These are phyloP conservation scores for Spodoptera picta DNA, from an alignment of 2,888 invertebrate species.

Conservation along the genomic window DNA sequence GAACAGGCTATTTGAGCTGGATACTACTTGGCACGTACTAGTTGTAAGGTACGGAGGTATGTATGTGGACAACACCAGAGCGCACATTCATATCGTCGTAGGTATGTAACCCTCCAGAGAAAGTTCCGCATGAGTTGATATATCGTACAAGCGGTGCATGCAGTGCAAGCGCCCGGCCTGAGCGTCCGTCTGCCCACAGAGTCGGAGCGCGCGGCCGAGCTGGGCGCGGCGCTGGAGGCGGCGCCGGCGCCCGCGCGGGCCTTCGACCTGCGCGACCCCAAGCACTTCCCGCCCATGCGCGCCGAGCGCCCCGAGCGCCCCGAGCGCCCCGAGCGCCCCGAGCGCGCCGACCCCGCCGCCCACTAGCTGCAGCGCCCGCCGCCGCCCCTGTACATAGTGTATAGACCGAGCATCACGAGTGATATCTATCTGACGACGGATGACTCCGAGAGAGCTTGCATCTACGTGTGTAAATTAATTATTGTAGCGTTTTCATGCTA, in stretches of 20 bases:
- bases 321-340: slow-evolving; percentile 56
- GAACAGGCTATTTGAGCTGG: too few relatives aligned
- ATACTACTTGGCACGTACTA: slow-evolving; percentile 1
- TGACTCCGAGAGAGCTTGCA: slow-evolving; percentile 41
- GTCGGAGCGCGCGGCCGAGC: slow-evolving; percentile 92
- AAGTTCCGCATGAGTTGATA: too few relatives aligned
- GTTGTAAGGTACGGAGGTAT: background rate
- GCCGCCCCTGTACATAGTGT: slow-evolving; percentile 45
- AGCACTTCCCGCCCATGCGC: slow-evolving; percentile 94
- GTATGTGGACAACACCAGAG: background rate
- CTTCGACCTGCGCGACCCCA: slow-evolving; percentile 94
- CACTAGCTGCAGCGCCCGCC: background rate
- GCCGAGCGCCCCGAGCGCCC: slow-evolving; percentile 54
- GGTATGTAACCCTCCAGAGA: too few relatives aligned
- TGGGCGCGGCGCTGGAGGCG: slow-evolving; percentile 91
- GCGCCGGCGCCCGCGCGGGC: slow-evolving; percentile 90
- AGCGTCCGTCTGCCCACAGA: slow-evolving; percentile 79
- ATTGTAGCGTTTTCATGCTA: slow-evolving; percentile 34
- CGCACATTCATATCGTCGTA: too few relatives aligned
- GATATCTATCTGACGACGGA: slow-evolving; percentile 49
- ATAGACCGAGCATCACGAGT: slow-evolving; percentile 9
- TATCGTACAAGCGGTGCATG: background rate
- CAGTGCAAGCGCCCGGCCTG: background rate
- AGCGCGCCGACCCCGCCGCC: slow-evolving; percentile 39
- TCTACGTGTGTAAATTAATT: slow-evolving; percentile 43